A percentile compares a stretch with the other conserved stretches of the same genome.
phyloP scores from a whole-genome alignment of 23 tunicate species.

The Phallusia fumigata region DNA sequence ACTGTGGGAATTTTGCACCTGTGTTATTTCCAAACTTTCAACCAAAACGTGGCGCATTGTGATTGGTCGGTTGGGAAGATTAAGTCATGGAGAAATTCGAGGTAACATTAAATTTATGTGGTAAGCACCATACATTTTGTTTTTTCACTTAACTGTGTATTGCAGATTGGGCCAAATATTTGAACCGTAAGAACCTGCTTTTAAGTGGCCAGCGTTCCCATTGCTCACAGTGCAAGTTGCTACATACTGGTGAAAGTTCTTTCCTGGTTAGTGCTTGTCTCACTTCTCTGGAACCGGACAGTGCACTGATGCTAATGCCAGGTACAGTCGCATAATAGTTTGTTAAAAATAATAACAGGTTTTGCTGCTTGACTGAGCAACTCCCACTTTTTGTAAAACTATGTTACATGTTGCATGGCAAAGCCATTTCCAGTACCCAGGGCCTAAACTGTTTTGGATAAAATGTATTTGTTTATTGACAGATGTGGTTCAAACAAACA shows the following conservation, averaged over 20 bases:
- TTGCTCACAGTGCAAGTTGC: slow-evolving; percentile 67
- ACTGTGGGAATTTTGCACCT: slow-evolving; percentile 71
- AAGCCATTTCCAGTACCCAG: neutral
- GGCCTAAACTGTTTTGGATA: no score
- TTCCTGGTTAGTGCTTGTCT: slow-evolving; percentile 72
- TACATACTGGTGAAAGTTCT: slow-evolving; percentile 26
- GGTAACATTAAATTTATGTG: slow-evolving; percentile 28
- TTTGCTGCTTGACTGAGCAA: no score
- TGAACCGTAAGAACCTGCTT: slow-evolving; percentile 51
- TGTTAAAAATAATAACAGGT: no score
- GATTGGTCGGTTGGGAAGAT: slow-evolving; percentile 77
- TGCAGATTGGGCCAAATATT: slow-evolving; percentile 79
- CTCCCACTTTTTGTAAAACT: neutral
- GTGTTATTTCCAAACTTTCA: slow-evolving; percentile 44
- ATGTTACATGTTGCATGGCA: neutral
- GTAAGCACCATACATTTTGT: neutral
- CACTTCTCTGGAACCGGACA: slow-evolving; percentile 90
- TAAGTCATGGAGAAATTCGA: slow-evolving; percentile 85
- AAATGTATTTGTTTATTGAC: slow-evolving; percentile 11
- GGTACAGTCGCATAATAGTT: no score
- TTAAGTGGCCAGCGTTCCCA: slow-evolving; percentile 27
- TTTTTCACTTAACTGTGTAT: neutral
- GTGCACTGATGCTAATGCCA: slow-evolving; percentile 67
- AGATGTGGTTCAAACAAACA: slow-evolving; percentile 68
- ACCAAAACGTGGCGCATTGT: slow-evolving; percentile 76